Conservation (phyloP, 1,140 invertebrate genomes). For the Odontomachus brunneus region DNA sequence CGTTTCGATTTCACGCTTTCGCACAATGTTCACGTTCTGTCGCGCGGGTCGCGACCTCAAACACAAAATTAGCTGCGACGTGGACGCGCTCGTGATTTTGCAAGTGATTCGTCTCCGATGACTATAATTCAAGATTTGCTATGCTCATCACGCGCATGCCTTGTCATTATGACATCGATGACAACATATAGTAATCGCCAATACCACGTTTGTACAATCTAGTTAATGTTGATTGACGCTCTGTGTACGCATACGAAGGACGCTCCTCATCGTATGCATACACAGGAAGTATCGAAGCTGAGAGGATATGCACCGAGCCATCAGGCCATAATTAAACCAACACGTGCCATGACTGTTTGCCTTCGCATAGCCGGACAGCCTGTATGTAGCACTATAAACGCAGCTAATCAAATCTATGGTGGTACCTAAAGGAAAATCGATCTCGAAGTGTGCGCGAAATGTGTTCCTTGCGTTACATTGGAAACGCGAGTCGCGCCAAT, state of each 20-base stretch:
- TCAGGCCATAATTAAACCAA: conserved; percentile 73
- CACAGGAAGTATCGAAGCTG: conserved; percentile 66
- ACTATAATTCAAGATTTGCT: conserved; percentile 54
- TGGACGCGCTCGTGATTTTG: conserved; percentile 18
- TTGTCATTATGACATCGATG: conserved; percentile 60
- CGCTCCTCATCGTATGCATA: conserved; percentile 53
- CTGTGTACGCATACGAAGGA: conserved; percentile 56
- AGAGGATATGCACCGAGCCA: conserved; percentile 66
- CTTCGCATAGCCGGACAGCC: conserved; percentile 65
- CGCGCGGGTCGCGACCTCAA: not conserved
- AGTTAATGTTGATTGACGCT: conserved; percentile 69
- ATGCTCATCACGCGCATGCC: conserved; percentile 47
- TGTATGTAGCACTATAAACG: conserved; percentile 45
- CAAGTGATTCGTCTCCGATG: conserved; percentile 21
- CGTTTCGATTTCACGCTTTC: not conserved
- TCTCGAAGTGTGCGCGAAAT: not conserved
- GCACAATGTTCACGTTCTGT: too few species aligned
- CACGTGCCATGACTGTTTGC: conserved; percentile 64
- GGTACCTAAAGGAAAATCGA: conserved; percentile 22
- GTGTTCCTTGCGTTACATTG: not conserved
- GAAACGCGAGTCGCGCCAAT: not conserved
- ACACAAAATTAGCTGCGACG: not conserved
- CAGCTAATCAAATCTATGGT: conserved; percentile 36
- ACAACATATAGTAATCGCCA: conserved; percentile 61
- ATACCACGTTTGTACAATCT: conserved; percentile 58